phyloP scores from a whole-genome alignment of 2,113 vertebrate genomes.

The Lasiurus cinereus region DNA sequence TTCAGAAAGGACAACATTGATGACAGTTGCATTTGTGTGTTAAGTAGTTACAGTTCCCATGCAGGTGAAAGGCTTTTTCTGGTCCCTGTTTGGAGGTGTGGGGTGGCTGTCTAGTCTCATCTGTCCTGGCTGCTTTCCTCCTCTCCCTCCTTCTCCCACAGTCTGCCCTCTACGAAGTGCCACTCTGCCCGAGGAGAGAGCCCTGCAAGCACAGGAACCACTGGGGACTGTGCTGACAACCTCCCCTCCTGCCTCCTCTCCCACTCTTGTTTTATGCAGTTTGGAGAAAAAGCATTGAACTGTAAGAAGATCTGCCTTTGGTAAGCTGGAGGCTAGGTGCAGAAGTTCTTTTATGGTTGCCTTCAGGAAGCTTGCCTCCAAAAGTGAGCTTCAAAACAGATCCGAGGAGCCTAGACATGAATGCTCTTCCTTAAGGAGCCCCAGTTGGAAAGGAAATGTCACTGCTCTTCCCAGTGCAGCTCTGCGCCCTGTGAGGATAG shows the following conservation, averaged over 20 bases:
- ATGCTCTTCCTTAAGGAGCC: not conserved
- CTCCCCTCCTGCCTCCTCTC: rapidly evolving
- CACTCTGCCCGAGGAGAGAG: no score
- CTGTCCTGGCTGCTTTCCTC: not conserved
- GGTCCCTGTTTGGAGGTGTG: not conserved
- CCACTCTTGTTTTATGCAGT: not conserved
- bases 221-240: not conserved
- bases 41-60: not conserved
- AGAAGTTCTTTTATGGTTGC: no score
- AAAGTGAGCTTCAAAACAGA: not conserved
- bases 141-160: no score
- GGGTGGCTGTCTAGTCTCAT: rapidly evolving
- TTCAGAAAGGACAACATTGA: not conserved
- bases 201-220: no score
- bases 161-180: no score
- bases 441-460: rapidly evolving
- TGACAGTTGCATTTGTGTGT: not conserved
- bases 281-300: not conserved
- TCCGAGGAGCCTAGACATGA: not conserved
- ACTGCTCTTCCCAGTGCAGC: not conserved
- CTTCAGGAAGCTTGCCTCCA: no score
- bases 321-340: not conserved
- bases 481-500: not conserved
- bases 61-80: not conserved
- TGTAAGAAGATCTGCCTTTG: not conserved